These are phyloP conservation scores for Homarus americanus DNA, from an alignment of 1,140 invertebrate species.

Conservation along the genomic window DNA sequence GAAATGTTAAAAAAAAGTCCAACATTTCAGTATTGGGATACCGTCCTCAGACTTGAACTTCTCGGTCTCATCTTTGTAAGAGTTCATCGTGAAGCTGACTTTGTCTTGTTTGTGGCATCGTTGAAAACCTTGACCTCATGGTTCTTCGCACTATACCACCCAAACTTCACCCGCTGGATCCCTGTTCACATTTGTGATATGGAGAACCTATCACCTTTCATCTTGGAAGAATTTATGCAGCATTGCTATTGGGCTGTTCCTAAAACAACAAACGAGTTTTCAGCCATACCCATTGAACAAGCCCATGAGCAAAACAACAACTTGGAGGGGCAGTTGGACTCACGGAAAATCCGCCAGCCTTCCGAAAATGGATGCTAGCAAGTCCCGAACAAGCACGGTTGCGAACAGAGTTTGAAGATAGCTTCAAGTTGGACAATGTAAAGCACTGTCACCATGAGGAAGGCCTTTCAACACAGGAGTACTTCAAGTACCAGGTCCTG, in stretches of 20 bases:
- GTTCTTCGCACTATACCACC: conserved; percentile 49
- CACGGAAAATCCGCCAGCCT: conserved; percentile 1
- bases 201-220: conserved; percentile 7
- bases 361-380: conserved; percentile 26
- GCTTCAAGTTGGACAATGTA: neutral
- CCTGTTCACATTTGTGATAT: conserved; percentile 35
- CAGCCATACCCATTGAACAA: neutral
- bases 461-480: conserved; percentile 49
- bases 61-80: conserved; percentile 19
- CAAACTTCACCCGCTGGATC: conserved; percentile 21
- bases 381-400: neutral
- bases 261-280: conserved; percentile 25
- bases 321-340: conserved; percentile 15
- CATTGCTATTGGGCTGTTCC: neutral
- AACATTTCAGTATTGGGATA: conserved; percentile 48
- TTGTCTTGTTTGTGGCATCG: conserved; percentile 11
- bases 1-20: conserved; percentile 20
- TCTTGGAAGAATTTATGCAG: conserved; percentile 23
- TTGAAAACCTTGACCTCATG: neutral
- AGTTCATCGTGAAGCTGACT: conserved; percentile 38
- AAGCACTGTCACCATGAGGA: conserved; percentile 37
- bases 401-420: conserved; percentile 43
- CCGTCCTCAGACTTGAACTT: conserved; percentile 44
- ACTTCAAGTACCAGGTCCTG: conserved; percentile 60
- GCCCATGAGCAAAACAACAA: conserved; percentile 44